phyloP scores from a whole-genome alignment of 92 coral and sea anemone genomes.

The Micromussa lordhowensis region DNA sequence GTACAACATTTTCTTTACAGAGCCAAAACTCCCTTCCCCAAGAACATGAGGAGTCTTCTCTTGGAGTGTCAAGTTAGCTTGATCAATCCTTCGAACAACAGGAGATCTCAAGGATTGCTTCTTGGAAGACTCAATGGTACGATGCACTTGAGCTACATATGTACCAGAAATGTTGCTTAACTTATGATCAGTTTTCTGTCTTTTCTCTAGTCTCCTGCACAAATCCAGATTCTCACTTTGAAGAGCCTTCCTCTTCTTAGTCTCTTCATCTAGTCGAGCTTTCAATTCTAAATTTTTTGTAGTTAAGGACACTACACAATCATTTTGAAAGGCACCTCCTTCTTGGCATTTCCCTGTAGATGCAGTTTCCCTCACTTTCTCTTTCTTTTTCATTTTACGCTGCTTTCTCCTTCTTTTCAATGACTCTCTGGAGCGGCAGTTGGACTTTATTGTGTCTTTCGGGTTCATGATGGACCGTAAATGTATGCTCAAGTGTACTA shows the following conservation, averaged over 20 bases:
- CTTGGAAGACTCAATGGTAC: background rate
- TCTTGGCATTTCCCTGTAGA: background rate
- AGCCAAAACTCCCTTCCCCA: conserved; percentile 23
- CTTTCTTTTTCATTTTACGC: background rate
- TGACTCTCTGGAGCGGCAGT: conserved; percentile 1
- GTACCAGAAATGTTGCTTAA: background rate
- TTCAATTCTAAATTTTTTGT: background rate
- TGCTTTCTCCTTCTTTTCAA: background rate
- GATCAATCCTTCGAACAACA: conserved; percentile 1
- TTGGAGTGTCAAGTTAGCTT: background rate
- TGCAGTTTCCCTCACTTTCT: background rate
- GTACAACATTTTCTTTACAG: conserved; percentile 13
- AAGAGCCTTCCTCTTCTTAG: conserved; percentile 13
- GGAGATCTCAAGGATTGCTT: background rate
- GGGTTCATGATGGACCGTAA: background rate
- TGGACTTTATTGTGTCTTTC: background rate
- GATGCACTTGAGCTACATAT: conserved; percentile 3
- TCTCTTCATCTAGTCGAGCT: background rate
- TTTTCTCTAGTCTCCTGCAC: conserved; percentile 13
- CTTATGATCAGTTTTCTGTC: background rate
- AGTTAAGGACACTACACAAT: background rate
- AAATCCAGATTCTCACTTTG: conserved; percentile 13
- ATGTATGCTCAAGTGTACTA: background rate
- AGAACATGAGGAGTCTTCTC: background rate
- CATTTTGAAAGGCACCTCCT: background rate